Evolutionary conservation across 2,797 vertebrate species (phyloP).

Genomic region (Tapirus indicus): DNA sequence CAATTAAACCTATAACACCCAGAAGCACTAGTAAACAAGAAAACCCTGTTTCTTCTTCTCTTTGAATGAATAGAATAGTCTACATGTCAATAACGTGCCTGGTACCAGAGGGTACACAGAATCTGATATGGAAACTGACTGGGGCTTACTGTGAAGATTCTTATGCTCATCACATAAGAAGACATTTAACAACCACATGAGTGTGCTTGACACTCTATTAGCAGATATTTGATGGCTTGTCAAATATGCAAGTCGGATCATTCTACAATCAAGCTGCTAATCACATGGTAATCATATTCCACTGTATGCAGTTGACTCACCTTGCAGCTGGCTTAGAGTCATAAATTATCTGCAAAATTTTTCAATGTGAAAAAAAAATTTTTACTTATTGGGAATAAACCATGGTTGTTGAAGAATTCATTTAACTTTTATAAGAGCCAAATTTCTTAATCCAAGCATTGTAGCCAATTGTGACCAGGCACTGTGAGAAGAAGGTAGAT

Average conservation of each 20-base stretch:
- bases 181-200: neutral
- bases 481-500: neutral
- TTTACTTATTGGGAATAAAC: neutral
- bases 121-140: neutral
- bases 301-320: neutral
- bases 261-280: slow-evolving; percentile 23
- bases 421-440: neutral
- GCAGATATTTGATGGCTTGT: neutral
- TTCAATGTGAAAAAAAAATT: neutral
- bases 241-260: neutral
- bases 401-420: slow-evolving; percentile 19
- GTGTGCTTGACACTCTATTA: neutral
- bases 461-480: neutral
- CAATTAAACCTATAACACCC: neutral
- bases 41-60: neutral
- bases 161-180: neutral
- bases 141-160: neutral
- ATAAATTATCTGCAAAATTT: slow-evolving; percentile 41
- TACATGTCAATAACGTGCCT: neutral
- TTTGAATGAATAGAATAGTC: neutral
- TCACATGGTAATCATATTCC: slow-evolving; percentile 20
- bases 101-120: neutral
- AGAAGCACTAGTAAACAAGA: neutral
- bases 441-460: neutral
- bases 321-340: neutral